Evolutionary conservation across 2,113 vertebrate genomes (phyloP), one percentile per base, ranked within the genome.

Genomic region (Rhabdornis inornatus): DNA sequence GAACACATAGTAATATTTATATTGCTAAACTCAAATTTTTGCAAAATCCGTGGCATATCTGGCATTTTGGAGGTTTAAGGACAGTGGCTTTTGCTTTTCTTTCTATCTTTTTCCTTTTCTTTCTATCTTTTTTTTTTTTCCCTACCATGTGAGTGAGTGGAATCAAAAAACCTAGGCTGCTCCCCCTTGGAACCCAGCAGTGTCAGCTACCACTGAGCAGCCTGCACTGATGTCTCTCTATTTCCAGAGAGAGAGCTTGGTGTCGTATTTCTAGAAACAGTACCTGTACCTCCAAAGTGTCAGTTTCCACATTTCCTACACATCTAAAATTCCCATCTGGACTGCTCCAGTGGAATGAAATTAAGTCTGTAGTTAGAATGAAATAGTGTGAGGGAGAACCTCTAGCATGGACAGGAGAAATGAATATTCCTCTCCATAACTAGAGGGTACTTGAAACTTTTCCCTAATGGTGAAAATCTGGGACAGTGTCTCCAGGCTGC

Each of bases 91-190:
- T 90, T 3, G 2, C 33, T 76, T 79, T 91, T 40, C 18, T 89
- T 69, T 70, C 18, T 53, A 0, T 21, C 49, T 15, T 85, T 93
- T 89, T 2, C 2, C 33, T 76, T 79, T 91, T 39, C 17, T 86
- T 65, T 74, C 18, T 49, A 0, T 20, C 19, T 49, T 49, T 3
- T 27, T 11, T 33, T 52, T 71, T 64, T 28, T 70, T 52, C 35
- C 7, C 6, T 63, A 33, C 35, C 0, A 0, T 22, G 18, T 57
- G 31, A 1, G 6, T 75, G 21, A 69, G 12, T 37, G 18, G 11
- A 71, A 75, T 66, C 9, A 84, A 31, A 80, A 87, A 76, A 23
- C 19, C 5, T 44, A n/a, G 45, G 13, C 61, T 94, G 22, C 11
- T 13, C 35, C 23, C 18, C 63, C 44, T 50, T 50, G 45, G 49